These are phyloP conservation scores for Rhorus exstirpatorius DNA, from an alignment of 2,888 invertebrate genomes.

Conservation along the genomic window DNA sequence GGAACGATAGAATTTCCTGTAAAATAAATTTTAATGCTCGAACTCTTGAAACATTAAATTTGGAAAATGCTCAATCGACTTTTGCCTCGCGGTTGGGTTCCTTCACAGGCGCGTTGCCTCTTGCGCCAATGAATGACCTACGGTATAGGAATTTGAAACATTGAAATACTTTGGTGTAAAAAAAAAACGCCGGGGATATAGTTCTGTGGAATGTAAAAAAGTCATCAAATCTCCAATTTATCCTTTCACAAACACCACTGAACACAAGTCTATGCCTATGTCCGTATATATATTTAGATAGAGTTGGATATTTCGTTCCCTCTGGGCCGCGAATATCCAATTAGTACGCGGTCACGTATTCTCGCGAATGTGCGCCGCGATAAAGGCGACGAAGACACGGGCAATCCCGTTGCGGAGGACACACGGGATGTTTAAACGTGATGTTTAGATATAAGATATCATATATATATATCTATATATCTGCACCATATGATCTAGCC, in stretches of 20 bases:
- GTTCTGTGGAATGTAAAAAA: neutral
- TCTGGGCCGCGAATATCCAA: constrained; percentile 64
- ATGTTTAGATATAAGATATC: constrained; percentile 5
- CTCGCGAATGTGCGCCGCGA: constrained; percentile 60
- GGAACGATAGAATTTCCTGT: neutral
- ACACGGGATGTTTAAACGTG: constrained; percentile 45
- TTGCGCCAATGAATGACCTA: neutral
- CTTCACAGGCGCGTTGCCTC: no score
- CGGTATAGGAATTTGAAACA: neutral
- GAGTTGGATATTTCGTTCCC: constrained; percentile 43
- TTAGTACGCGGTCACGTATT: constrained; percentile 71
- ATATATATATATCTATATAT: constrained; percentile 23
- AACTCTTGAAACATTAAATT: neutral
- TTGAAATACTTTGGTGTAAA: neutral
- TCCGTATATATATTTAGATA: neutral
- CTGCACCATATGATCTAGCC: constrained; percentile 11
- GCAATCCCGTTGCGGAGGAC: constrained; percentile 61
- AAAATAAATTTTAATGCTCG: neutral
- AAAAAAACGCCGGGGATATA: neutral
- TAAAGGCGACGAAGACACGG: constrained; percentile 26
- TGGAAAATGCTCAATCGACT: neutral
- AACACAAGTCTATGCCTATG: neutral
- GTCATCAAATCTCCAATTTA: neutral
- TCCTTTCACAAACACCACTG: neutral
- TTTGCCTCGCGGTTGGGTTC: no score